Base-by-base conservation (phyloP, 2,113 vertebrate species). In the Microcebus tavaratra region DNA sequence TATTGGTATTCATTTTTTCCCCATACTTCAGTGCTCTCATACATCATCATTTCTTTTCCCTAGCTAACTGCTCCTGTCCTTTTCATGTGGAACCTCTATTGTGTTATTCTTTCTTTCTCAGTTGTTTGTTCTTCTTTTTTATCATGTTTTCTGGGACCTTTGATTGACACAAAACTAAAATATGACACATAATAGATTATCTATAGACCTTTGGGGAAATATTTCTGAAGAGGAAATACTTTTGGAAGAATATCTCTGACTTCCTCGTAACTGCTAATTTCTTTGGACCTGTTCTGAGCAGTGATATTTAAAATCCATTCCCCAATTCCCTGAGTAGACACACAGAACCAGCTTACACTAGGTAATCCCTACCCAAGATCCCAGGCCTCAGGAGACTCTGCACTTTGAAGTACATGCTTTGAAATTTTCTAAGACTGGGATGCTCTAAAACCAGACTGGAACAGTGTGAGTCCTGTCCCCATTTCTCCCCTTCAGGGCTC, bases 381-480 rank as follows among this genome's bases (percentile, higher is more conserved):
- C 14, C 42, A 55, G 70, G 21, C 34, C 21, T 63, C 50, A 36
- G 14, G n/a, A n/a, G 36, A 17, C 36, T 7, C 20, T 55, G 9
- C 10, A 11, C 25, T 75, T 68, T 39, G 13, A 50, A 39, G 27
- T 75, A 10, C 20, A 39, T 34, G 4, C 25, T 65, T 73, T 80
- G 45, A 80, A 34, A 39, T n/a, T 45, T 65, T 57, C 34, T 42
- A 55, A 42, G 25, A 55, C 6, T 15, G 15, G 34, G 50, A n/a
- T 86, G 20, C 8, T 45, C 9, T 68, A 53, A 55, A 14, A 68
- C 21, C 13, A 68, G 48, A 31, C 57, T 61, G 17, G 25, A 14
- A 36, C 21, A 7, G 5, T 50, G 20, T 6, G 20, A 34, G 1
- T 50, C 7, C n/a, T 6, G 1, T 39, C 6, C 48, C 23, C 0